Base-by-base conservation (phyloP, 2,888 invertebrate genomes). In the Caenorhabditis sp. region DNA sequence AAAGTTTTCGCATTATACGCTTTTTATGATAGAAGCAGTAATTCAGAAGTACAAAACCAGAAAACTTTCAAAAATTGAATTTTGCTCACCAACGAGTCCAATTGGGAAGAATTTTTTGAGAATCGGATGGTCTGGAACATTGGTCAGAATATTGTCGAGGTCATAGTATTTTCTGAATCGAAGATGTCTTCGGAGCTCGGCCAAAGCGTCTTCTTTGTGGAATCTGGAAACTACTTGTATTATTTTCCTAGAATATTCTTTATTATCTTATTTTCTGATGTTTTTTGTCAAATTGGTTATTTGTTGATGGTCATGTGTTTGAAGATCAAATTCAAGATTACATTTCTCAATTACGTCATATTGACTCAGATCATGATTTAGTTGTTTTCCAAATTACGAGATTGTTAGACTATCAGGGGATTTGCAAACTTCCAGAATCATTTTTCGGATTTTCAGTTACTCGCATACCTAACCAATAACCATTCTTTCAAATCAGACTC, bases 81-180 rank as follows among this genome's bases (percentile, higher is more conserved):
- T 31, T 7, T 31, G 10, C 31, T 10, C 4, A 81, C 83, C 83
- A 8, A 83, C 81, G 25, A 83, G 63, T 38, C 83, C 83, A 17
- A 83, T 77, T 7, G 83, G 83, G 58, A 83, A 83, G 61, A 81
- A 83, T 66, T 80, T 78, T 43, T 80, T 79, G 25, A 83, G 66
- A 20, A 83, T 76, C 14, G 72, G 71, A 66, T 83, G 78, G 3
- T 75, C 81, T 21, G 61, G 60, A 12, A 81, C 77, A 26, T 73
- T 72, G 0, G 71, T 65, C 36, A 65, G 49, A 67, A 75, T 75
- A 52, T 79, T 71, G 66, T 82, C 82, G 27, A 81, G 63, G 52
- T 81, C 79, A 59, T 81, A 82, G 64, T 78, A 80, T 7, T 63
- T 60, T 17, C 83, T 75, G 64, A 84, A 78, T 43, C 78, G 69